A percentile compares a stretch with the other conserved stretches of the same genome.
Conservation (phyloP, 1,140 invertebrate genomes). For the Riptortus pedestris region DNA sequence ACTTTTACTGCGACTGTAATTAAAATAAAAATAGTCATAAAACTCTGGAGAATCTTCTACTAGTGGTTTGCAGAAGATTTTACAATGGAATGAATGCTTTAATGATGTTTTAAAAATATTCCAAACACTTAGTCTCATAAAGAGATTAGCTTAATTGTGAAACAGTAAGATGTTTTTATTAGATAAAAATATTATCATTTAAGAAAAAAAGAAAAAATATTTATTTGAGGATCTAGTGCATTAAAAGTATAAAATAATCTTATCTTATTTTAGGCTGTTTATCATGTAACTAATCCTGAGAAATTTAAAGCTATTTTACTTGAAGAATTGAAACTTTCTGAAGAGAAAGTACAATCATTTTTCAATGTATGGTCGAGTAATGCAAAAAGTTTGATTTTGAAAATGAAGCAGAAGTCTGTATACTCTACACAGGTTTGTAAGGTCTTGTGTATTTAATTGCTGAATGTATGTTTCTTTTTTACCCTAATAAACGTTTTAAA, state of each 20-base stretch:
- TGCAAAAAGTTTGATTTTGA: conserved; percentile 27
- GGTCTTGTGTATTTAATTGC: too few relatives aligned
- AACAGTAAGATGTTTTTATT: neutral
- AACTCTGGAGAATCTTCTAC: too few relatives aligned
- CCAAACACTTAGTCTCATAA: too few relatives aligned
- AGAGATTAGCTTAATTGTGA: too few relatives aligned
- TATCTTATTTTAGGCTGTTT: conserved; percentile 27
- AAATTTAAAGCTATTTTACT: conserved; percentile 21
- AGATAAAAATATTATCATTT: neutral
- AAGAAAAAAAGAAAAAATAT: too few relatives aligned
- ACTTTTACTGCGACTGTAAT: too few relatives aligned
- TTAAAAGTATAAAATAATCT: too few relatives aligned
- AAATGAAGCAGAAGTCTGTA: conserved; percentile 25
- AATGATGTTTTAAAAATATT: too few relatives aligned
- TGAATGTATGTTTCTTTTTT: neutral
- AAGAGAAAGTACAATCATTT: conserved; percentile 27
- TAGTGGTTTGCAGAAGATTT: too few relatives aligned
- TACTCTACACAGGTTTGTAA: conserved; percentile 26
- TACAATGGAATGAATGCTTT: too few relatives aligned
- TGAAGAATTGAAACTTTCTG: conserved; percentile 25
- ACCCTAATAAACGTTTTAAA: neutral
- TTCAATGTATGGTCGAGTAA: conserved; percentile 27
- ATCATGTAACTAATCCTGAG: conserved; percentile 27
- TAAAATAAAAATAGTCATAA: too few relatives aligned
- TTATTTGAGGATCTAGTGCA: too few relatives aligned